phyloP scores from a whole-genome alignment of 2,888 invertebrate species.

The Agrochola litura region DNA sequence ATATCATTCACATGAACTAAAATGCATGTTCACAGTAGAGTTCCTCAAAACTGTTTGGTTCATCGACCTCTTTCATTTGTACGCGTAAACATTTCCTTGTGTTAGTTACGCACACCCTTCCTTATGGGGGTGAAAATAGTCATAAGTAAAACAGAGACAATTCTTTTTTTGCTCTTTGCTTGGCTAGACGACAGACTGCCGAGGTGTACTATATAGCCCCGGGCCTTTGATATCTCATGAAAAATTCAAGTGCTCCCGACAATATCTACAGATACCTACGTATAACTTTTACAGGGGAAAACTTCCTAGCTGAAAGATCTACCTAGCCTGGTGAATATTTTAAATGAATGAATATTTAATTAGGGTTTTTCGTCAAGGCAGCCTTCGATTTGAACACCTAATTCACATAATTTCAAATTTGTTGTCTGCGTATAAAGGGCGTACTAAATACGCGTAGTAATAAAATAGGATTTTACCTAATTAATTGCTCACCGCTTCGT shows the following conservation, averaged over 20 bases:
- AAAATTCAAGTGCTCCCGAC: conserved; percentile 82
- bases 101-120: conserved; percentile 72
- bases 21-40: conserved; percentile 1
- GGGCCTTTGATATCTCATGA: conserved; percentile 85
- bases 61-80: conserved; percentile 70
- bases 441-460: conserved; percentile 28
- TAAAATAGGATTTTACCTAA: conserved; percentile 53
- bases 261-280: conserved; percentile 67
- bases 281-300: conserved; percentile 30
- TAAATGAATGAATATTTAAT: conserved; percentile 5
- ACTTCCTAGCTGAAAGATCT: conserved; percentile 11
- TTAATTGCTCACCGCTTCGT: conserved; percentile 37
- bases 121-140: conserved; percentile 77
- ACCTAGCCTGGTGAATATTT: not conserved
- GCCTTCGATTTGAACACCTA: not conserved
- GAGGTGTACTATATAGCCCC: conserved; percentile 72
- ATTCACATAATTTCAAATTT: not conserved
- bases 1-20: not conserved
- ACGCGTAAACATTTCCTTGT: conserved; percentile 77
- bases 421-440: conserved; percentile 7
- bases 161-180: conserved; percentile 67
- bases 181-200: conserved; percentile 68
- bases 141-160: conserved; percentile 75
- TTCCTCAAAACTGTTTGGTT: conserved; percentile 63
- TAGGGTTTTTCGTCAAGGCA: not conserved